Conservation (phyloP, 2,888 invertebrate genomes). For the Pollenia griseotomentosa region DNA sequence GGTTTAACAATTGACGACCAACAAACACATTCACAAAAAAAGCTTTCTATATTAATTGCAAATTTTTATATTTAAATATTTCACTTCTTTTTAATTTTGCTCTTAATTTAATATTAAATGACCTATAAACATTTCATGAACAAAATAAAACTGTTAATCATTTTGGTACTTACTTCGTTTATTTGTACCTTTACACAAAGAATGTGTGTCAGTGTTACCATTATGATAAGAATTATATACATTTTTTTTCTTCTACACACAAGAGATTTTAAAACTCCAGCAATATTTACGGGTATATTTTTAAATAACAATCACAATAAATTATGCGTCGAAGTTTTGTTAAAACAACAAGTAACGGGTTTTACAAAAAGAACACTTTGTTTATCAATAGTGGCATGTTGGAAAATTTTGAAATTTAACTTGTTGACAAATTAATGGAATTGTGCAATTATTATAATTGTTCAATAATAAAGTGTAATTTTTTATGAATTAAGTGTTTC, state of each 20-base stretch:
- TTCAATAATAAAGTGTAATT: too few species aligned
- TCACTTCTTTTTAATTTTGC: not conserved
- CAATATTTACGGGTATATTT: not conserved
- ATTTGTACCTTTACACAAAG: not conserved
- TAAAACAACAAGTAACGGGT: not conserved
- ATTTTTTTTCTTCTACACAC: not conserved
- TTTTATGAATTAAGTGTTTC: too few species aligned
- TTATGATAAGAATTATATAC: not conserved
- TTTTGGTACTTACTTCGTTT: not conserved
- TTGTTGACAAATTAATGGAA: too few species aligned
- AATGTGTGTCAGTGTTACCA: conserved; percentile 44
- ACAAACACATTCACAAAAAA: too few species aligned
- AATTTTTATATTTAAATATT: not conserved
- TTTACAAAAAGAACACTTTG: too few species aligned
- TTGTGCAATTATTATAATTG: too few species aligned
- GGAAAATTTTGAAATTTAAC: too few species aligned
- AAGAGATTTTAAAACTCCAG: not conserved
- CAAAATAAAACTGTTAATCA: not conserved
- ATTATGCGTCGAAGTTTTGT: conserved; percentile 54
- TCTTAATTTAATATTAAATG: not conserved
- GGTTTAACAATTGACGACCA: too few species aligned
- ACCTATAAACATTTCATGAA: conserved; percentile 6
- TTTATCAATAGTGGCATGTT: too few species aligned
- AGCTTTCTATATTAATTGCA: too few species aligned
- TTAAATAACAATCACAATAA: conserved; percentile 39